Percentiles rank a stretch among this genome's conserved stretches.
Evolutionary conservation across 2,888 invertebrate genomes (phyloP).

Genomic region (Fabriciana adippe): DNA sequence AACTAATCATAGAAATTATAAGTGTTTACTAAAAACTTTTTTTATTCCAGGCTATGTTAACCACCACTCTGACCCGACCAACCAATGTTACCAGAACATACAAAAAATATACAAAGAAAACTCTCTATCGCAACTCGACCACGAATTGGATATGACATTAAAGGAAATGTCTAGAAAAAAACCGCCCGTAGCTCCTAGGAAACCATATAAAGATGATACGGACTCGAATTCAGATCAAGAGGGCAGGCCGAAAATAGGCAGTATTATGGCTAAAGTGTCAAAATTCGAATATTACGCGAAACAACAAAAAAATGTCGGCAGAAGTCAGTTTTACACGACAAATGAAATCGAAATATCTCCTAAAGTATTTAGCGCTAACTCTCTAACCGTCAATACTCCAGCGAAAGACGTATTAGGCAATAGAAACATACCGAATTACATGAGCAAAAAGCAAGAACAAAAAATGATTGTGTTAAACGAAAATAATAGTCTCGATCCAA

Average conservation of each 20-base stretch:
- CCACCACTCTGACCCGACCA: conserved; percentile 55
- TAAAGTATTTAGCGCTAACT: conserved; percentile 91
- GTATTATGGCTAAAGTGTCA: conserved; percentile 88
- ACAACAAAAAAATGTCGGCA: conserved; percentile 78
- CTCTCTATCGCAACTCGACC: conserved; percentile 65
- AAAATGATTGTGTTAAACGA: conserved; percentile 67
- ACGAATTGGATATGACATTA: conserved; percentile 72
- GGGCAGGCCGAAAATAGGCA: conserved; percentile 67
- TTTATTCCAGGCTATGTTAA: conserved; percentile 60
- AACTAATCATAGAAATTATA: not conserved
- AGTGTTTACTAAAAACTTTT: not conserved
- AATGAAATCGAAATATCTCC: conserved; percentile 83
- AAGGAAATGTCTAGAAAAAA: conserved; percentile 82
- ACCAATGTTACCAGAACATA: conserved; percentile 64
- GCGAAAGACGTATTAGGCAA: conserved; percentile 90
- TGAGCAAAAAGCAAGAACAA: conserved; percentile 81
- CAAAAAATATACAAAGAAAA: conserved; percentile 68
- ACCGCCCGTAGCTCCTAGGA: conserved; percentile 85
- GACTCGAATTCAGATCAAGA: conserved; percentile 79
- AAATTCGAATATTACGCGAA: conserved; percentile 90
- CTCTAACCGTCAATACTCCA: conserved; percentile 90
- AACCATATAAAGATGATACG: conserved; percentile 78
- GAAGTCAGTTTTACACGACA: conserved; percentile 72
- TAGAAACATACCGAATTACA: conserved; percentile 82
- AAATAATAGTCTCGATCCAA: conserved; percentile 64